Conservation (phyloP, 2,888 invertebrate species). For the Pandemis cinnamomeana region DNA sequence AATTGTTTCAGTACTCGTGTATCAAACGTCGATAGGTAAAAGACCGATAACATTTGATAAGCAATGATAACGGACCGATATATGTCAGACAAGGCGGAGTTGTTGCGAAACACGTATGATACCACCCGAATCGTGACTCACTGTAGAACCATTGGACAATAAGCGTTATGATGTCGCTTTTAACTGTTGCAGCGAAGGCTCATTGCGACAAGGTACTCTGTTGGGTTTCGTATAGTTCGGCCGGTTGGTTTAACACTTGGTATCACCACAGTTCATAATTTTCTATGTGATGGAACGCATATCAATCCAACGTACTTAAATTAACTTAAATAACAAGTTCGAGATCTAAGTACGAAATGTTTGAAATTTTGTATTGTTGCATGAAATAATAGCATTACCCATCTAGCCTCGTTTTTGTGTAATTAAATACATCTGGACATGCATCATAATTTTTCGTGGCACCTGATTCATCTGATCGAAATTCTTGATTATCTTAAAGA, state of each 20-base stretch:
- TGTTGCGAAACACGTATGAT: conserved; percentile 31
- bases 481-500: no score
- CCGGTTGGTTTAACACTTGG: neutral
- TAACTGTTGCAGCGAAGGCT: neutral
- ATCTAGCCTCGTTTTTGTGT: no score
- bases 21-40: conserved; percentile 27
- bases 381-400: no score
- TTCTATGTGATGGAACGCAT: neutral
- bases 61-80: conserved; percentile 19
- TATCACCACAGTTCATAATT: neutral
- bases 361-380: no score
- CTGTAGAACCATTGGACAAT: neutral
- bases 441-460: no score
- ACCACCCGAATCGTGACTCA: neutral
- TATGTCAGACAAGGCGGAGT: conserved; percentile 10
- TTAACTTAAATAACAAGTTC: no score
- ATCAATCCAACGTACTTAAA: neutral
- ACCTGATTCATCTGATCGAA: no score
- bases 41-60: conserved; percentile 39
- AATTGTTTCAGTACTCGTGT: neutral
- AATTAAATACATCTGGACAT: no score
- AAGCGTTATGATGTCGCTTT: neutral
- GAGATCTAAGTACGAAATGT: no score
- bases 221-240: neutral
- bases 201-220: neutral